Evolutionary conservation across 2,797 vertebrate genomes (phyloP), one percentile per base, ranked within the genome.

Genomic region (Sebastiscus tertius): DNA sequence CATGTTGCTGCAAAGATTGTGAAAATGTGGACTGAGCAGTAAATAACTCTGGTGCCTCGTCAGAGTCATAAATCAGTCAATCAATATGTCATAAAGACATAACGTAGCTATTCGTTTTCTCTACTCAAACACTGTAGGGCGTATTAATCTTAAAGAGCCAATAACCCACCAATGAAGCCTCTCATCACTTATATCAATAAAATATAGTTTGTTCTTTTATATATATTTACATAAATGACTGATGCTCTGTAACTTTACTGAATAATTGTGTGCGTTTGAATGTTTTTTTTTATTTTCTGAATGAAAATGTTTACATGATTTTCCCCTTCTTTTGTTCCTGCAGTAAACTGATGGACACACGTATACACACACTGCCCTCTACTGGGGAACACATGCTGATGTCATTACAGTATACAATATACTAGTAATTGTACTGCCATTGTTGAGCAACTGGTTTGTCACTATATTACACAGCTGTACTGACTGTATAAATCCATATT

Each of bases 301-400:
- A 72, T 76, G 52, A 61, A 84, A 90, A 87, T 88, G 42, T 85
- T 87, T 84, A 86, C 54, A 59, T 75, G 34, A 46, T 87, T 67
- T 74, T 20, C 49, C 46, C 8, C 46, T 65, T 52, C 34, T 33
- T 59, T 59, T 67, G 62, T 60, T 52, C 8, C 36, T 71, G n/a
- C 59, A 70, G 63, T 78, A 52, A 69, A 62, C 52, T 79, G 75
- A 87, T 59, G 59, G 59, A 83, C 42, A 80, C 26, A 64, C 64
- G 71, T 59, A 59, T 7, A 81, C 67, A 71, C 64, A 85, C 81
- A 81, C 85, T 85, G 90, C 91, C 92, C 92, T 88, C 92, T 93
- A 79, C 91, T 94, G 94, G 92, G 56, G n/a, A 27, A 58, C 76
- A 65, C 42, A 11, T 34, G 61, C 26, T 31, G 58, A 80, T 83